Base-by-base conservation (phyloP, 2,113 vertebrate species). In the Psephotus haematonotus region DNA sequence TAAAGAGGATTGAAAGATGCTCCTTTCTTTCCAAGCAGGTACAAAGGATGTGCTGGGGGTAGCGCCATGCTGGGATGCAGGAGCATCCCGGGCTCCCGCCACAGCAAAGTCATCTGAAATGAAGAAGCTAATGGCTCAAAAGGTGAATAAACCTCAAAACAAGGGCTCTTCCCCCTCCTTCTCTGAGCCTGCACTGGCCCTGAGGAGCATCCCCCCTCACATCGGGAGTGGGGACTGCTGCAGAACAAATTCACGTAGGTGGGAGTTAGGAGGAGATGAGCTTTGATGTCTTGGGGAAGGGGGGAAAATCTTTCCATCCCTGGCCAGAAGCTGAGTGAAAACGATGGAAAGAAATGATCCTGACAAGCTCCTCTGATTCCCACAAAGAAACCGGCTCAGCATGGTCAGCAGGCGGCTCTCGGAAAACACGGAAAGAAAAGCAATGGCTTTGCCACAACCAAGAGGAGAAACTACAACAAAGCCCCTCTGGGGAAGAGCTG, bases 1-100 rank as follows among this genome's bases (percentile, higher is more conserved):
- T 11, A 37, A 83, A 83, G 92, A 90, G 71, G 78, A 46, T 7
- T 37, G 33, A 47, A 86, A 86, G 86, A 91, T 57, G 88, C 81
- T 79, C 77, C 84, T 97, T 91, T 75, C 62, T 95, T 94, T 82
- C 86, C 75, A 52, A 93, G 96, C 84, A 91, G 95, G 79, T 71
- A 47, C 2, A 29, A 77, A 81, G 84, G 82, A 87, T 31, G 83
- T 60, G 53, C 46, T 10, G 57, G 8, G 67, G 74, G 62, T 43
- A 69, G 90, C 63, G 20, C 13, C 0, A 0, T 0, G 14, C 46
- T 31, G 87, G 90, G 71, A 72, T 44, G 57, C 1, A 6, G 64
- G 59, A 72, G 53, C 68, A 77, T 2, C 57, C 76, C 0, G 0
- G 39, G 81, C 78, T 85, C 65, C 55, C 0, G 5, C 75, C 63